Conservation (phyloP, 2,113 vertebrate species). For the Phylloscopus trochiloides region DNA sequence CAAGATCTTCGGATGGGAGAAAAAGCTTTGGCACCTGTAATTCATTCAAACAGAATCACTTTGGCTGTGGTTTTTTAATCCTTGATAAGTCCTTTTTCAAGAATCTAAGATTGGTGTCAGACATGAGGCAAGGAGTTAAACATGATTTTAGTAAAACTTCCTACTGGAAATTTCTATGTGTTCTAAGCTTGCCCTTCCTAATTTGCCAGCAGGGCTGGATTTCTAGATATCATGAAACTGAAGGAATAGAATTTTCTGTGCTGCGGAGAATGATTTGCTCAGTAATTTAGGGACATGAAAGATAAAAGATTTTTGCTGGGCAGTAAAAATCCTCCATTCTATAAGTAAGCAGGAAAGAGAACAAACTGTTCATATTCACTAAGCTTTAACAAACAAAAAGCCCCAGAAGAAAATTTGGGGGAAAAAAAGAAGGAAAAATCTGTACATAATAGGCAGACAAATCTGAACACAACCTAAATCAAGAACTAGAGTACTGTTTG, state of each 20-base stretch:
- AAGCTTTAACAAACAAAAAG: background rate
- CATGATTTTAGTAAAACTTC: background rate
- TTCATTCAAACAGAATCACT: background rate
- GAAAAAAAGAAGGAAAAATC: background rate
- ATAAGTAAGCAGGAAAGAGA: background rate
- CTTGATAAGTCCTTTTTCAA: background rate
- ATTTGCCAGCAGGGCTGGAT: background rate
- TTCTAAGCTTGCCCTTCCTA: background rate
- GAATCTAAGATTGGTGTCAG: background rate
- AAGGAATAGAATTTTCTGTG: background rate
- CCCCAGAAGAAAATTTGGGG: accelerated
- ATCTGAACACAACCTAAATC: background rate
- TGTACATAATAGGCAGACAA: background rate
- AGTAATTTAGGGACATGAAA: background rate
- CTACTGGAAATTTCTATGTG: background rate
- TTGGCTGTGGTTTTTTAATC: background rate
- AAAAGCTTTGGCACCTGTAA: background rate
- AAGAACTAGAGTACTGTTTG: background rate
- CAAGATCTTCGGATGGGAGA: background rate
- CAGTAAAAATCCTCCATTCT: background rate
- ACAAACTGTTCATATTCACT: background rate
- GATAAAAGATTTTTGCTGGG: background rate
- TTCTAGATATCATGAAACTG: background rate
- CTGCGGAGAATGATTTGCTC: background rate
- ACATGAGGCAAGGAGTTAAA: background rate